Evolutionary conservation across 2,113 vertebrate genomes (phyloP), one percentile per base, ranked within the genome.

Genomic region (Haliaeetus leucogaster): DNA sequence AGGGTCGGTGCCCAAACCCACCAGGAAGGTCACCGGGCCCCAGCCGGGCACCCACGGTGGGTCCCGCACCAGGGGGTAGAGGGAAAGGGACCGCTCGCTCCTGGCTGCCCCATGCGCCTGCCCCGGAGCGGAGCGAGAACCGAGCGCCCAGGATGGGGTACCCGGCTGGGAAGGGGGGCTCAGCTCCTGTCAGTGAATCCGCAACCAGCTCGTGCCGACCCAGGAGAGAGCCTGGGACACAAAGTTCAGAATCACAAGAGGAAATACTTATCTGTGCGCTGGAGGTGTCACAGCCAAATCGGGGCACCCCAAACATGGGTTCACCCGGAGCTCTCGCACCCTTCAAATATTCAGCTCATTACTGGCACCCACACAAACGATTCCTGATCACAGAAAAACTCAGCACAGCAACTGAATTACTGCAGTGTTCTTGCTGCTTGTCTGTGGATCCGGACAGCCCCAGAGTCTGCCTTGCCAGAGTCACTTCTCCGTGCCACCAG

Each of bases 371-470:
- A 43, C 30, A 11, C 9, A 1, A 12, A 22, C 10, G 6, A 23
- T 34, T 13, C 7, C 67, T 3, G 8, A 4, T 6, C 34, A 20
- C 47, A 38, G 67, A 50, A 19, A 13, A 27, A 6, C 34, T 27
- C 4, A 1, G 47, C 47, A 14, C 7, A 38, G 68, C n/a, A 16
- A 3, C 68, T 38, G 26, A 0, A 5, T 26, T 29, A 16, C n/a
- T 6, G 26, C n/a, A 22, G n/a, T 18, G 2, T 29, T 16, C 47
- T 8, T 20, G 67, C 47, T 23, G 70, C 36, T 11, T 8, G 5
- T 8, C 48, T 22, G 68, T 13, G 3, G 50, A 19, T 53, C 47
- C 19, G 0, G 47, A 20, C 6, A 1, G 18, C 47, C n/a, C 26
- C 2, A 7, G 17, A 16, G 48, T 5, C 48, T 4, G 8, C 11